phyloP scores from a whole-genome alignment of 2,113 vertebrate species.

The Carassius gibelio region DNA sequence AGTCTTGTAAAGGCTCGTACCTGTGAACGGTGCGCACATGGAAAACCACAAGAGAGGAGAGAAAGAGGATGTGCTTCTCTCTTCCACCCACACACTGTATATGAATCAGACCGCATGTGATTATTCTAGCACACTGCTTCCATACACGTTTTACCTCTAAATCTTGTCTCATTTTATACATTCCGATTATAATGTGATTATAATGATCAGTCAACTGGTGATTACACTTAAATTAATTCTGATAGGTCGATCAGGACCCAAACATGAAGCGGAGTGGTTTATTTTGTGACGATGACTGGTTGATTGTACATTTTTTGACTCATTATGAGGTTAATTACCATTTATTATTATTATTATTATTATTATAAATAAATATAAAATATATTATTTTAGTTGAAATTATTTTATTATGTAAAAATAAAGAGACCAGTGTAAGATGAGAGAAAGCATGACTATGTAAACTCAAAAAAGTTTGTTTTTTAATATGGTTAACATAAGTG shows the following conservation, averaged over 20 bases:
- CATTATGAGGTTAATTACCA: background rate
- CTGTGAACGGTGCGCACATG: background rate
- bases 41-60: background rate
- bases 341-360: too few relatives aligned
- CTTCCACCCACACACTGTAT: slow-evolving; percentile 9
- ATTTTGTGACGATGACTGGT: background rate
- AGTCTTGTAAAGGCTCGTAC: slow-evolving; percentile 3
- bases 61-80: background rate
- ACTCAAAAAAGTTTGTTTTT: background rate
- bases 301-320: background rate
- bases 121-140: background rate
- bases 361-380: background rate
- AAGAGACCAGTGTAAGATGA: background rate
- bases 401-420: background rate
- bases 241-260: background rate
- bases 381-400: background rate
- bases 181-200: background rate
- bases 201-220: background rate
- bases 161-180: background rate
- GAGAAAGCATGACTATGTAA: background rate
- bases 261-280: background rate
- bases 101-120: slow-evolving; percentile 16
- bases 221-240: background rate
- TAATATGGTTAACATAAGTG: too few relatives aligned
- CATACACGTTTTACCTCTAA: background rate